Base-by-base conservation (phyloP, 2,797 vertebrate genomes). In the Columba guinea region DNA sequence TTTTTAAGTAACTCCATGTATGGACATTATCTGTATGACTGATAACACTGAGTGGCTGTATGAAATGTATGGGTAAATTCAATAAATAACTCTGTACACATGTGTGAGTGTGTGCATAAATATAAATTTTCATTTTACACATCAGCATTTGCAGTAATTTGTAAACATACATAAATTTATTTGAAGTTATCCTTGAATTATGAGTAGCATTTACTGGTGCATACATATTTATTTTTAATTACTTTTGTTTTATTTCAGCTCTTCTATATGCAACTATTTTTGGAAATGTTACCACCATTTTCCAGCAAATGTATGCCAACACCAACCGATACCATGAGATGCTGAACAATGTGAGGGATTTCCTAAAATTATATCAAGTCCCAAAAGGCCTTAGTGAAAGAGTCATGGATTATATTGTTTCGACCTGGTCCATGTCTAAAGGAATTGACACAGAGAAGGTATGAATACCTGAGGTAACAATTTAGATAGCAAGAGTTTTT, bases 261-360 rank as follows among this genome's bases (percentile, higher is more conserved):
- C 98, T 99, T 90, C 99, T 99, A 96, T 99, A 99, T 94, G 99
- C 99, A 98, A 99, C 99, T 97, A 99, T 99, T 98, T 99, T 99
- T 95, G 99, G 99, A 97, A 99, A 99, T 4, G 99, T 99, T 89
- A 99, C 99, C 68, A 99, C 99, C 87, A 99, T 99, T 98, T 99
- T 99, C 98, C 99, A 99, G 98, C 99, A 99, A 97, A 99, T 99
- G 99, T 99, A 99, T 91, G 99, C 99, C 95, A 99, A 99, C 98
- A 99, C 99, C 96, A 99, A 99, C 97, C 98, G 99, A 62, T 99
- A 99, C 97, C 99, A 99, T 13, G 99, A 99, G 98, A 99, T 99
- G 99, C 98, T 99, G 93, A 99, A 99, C 98, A 99, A 99, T 4
- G 99, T 99, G 69, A 97, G 99, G 83, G 99, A 99, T 96, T 99